Conservation (phyloP, 2,888 invertebrate genomes). For the Tromatobia lineatoria region DNA sequence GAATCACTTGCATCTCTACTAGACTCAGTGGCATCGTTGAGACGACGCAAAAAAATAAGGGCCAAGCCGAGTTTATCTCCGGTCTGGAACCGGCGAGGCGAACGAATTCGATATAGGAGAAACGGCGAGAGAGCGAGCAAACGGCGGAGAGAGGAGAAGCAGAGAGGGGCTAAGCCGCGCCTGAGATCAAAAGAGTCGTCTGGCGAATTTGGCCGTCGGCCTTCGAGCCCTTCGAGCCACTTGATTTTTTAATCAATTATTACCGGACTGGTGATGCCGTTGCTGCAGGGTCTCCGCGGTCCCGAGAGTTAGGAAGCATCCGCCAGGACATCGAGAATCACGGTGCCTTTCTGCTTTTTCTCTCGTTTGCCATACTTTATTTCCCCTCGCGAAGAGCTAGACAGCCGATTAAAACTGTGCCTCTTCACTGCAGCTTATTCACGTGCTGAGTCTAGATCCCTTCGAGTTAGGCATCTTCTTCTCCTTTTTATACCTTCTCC, state of each 20-base stretch:
- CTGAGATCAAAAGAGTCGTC: slow-evolving; percentile 72
- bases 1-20: slow-evolving; percentile 32
- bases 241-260: slow-evolving; percentile 80
- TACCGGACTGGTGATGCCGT: slow-evolving; percentile 70
- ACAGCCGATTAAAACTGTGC: slow-evolving; percentile 67
- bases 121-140: slow-evolving; percentile 49
- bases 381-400: slow-evolving; percentile 54
- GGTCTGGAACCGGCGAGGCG: slow-evolving; percentile 73
- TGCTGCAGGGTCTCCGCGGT: slow-evolving; percentile 55
- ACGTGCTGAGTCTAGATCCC: slow-evolving; percentile 44
- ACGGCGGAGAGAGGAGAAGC: slow-evolving; percentile 51
- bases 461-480: slow-evolving; percentile 48
- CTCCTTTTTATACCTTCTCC: slow-evolving; percentile 36
- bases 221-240: slow-evolving; percentile 72
- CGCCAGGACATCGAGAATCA: slow-evolving; percentile 63
- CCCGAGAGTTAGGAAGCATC: slow-evolving; percentile 63
- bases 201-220: slow-evolving; percentile 68
- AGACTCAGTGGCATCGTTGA: slow-evolving; percentile 28
- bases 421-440: slow-evolving; percentile 53
- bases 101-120: slow-evolving; percentile 75
- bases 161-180: slow-evolving; percentile 64
- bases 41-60: slow-evolving; percentile 36
- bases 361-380: slow-evolving; percentile 18
- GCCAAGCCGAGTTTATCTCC: slow-evolving; percentile 46
- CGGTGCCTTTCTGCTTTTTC: slow-evolving; percentile 59